phyloP scores from a whole-genome alignment of 2,113 vertebrate species.

The Parus major region DNA sequence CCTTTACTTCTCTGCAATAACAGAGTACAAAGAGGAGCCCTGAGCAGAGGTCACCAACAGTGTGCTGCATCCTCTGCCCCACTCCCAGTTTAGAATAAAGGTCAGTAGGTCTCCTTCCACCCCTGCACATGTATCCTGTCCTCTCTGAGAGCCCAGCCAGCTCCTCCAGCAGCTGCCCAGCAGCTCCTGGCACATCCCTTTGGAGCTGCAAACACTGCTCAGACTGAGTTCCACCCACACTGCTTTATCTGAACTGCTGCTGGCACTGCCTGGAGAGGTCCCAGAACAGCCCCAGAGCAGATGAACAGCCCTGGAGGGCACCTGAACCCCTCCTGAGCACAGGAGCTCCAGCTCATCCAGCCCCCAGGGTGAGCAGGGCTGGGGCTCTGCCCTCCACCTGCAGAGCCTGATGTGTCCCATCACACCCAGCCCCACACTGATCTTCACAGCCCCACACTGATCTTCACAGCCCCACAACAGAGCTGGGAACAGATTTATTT shows the following conservation, averaged over 20 bases:
- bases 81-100: not conserved
- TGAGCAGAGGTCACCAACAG: not conserved
- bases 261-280: not conserved
- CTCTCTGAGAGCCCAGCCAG: not conserved
- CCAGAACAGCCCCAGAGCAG: not conserved
- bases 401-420: not conserved
- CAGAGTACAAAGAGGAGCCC: not conserved
- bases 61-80: not conserved
- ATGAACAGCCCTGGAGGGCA: not conserved
- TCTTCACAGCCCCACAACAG: not conserved
- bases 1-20: not conserved
- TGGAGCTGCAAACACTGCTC: not conserved
- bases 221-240: not conserved
- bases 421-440: not conserved
- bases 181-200: not conserved
- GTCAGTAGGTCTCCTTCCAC: constrained; percentile 35
- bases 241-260: not conserved
- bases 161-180: not conserved
- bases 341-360: not conserved
- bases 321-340: not conserved
- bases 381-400: not conserved
- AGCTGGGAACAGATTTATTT: not conserved
- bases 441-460: not conserved
- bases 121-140: not conserved
- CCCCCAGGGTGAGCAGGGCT: accelerated